Percentiles rank a stretch among this genome's conserved stretches.
Evolutionary conservation across 2,113 vertebrate genomes (phyloP).

Genomic region (Pteruthius melanotis): DNA sequence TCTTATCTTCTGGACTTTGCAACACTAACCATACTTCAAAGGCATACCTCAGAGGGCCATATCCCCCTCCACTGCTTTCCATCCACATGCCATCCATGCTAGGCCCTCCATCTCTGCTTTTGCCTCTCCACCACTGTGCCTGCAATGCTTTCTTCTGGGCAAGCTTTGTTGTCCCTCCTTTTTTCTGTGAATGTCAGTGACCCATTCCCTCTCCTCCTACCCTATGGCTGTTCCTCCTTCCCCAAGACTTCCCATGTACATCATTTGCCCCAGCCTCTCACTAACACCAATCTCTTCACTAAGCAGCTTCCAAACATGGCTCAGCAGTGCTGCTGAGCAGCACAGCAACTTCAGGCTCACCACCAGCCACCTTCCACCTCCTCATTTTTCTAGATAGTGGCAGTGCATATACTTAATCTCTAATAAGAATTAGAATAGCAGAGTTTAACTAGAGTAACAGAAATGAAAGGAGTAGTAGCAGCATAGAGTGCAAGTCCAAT

Average conservation of each 20-base stretch:
- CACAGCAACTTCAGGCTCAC: neutral
- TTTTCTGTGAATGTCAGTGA: neutral
- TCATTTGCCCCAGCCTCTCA: neutral
- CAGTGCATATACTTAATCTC: neutral
- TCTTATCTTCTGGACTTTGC: neutral
- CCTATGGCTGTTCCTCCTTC: neutral
- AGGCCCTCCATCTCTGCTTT: neutral
- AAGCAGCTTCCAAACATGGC: neutral
- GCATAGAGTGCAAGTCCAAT: neutral
- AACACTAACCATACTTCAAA: neutral
- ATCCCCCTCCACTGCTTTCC: neutral
- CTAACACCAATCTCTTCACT: neutral
- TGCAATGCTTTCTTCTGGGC: neutral
- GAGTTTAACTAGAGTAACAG: neutral
- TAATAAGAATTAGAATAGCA: too few relatives aligned
- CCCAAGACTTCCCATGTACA: neutral
- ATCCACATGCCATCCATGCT: accelerated
- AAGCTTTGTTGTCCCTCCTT: neutral
- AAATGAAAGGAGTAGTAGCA: neutral
- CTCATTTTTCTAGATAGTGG: neutral
- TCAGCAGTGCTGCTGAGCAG: neutral
- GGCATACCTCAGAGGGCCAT: neutral
- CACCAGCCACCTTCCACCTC: neutral
- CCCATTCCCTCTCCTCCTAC: accelerated
- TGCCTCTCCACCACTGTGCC: neutral